Evolutionary conservation across 2,797 vertebrate genomes (phyloP), one percentile per base, ranked within the genome.

Genomic region (Amphiprion clarkii): DNA sequence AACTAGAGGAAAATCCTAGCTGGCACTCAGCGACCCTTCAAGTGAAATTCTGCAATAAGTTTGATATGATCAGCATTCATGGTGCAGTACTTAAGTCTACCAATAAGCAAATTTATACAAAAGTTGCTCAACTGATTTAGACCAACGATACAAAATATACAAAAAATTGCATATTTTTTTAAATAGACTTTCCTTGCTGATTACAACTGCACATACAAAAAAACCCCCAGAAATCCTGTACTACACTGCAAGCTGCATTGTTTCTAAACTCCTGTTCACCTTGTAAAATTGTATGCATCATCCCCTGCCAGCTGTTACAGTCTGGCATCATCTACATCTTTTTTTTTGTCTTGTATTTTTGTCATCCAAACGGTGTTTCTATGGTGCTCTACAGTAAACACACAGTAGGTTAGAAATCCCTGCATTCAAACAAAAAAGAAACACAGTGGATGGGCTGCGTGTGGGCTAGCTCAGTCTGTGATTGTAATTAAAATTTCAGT

Each of bases 231-330:
- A 46, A 65, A 29, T 77, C 23, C 21, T 42, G 14, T 19, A n/a
- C 17, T 53, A 11, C 17, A 27, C 49, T 57, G 66, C 29, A 1
- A 23, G n/a, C 9, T 1, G 0, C 29, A 12, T 9, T 27, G 27
- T 57, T 66, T 49, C 44, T 48, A 8, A 23, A 33, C 31, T 33
- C 31, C 19, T 14, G 14, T 55, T 79, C 54, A 78, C 49, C 46
- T 53, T 21, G 29, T 27, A 77, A 67, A 79, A 52, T 54, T 44
- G 21, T n/a, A 19, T 13, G 14, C 0, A 21, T 13, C 8, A 19
- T 9, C 1, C 54, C 62, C 46, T 3, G 33, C 25, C 31, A 56
- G 11, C 27, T 52, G 36, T 49, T 52, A 70, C 58, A 71, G 39
- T 19, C 31, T 4, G 6, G 27, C 25, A 62, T 54, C 19, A 46